Evolutionary conservation across 2,113 vertebrate species (phyloP).

Genomic region (Electrona antarctica): DNA sequence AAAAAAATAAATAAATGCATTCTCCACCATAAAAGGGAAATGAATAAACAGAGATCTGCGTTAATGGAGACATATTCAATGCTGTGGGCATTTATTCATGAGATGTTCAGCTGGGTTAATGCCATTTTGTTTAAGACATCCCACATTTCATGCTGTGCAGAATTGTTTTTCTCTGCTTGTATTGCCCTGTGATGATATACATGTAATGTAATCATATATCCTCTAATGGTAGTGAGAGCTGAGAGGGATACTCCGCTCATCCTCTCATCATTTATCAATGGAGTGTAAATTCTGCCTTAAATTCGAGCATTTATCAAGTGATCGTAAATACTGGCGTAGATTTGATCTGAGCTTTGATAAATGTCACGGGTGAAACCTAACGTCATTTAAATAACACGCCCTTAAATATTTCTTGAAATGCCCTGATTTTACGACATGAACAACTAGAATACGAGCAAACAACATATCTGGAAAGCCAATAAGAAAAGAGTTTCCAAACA

Average conservation of each 20-base stretch:
- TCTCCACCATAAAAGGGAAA: conserved; percentile 20
- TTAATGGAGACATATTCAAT: conserved; percentile 35
- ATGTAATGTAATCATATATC: too few relatives aligned
- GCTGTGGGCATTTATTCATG: conserved; percentile 24
- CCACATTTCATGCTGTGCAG: conserved; percentile 24
- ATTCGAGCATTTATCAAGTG: too few relatives aligned
- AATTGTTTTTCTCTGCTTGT: conserved; percentile 35
- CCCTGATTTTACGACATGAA: too few relatives aligned
- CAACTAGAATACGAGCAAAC: too few relatives aligned
- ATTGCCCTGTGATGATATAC: conserved; percentile 8
- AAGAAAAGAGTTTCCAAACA: too few relatives aligned
- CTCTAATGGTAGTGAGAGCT: conserved; percentile 32
- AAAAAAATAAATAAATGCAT: not conserved
- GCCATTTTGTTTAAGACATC: conserved; percentile 13
- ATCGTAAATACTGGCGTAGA: too few relatives aligned
- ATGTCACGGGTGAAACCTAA: too few relatives aligned
- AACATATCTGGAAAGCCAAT: too few relatives aligned
- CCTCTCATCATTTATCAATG: conserved; percentile 14
- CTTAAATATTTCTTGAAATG: too few relatives aligned
- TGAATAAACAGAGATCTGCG: conserved; percentile 1
- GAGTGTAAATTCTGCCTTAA: too few relatives aligned
- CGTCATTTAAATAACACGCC: too few relatives aligned
- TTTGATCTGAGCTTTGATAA: too few relatives aligned
- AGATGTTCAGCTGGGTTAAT: conserved; percentile 6
- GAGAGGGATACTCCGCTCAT: conserved; percentile 46